Percentiles rank a stretch among this genome's conserved stretches.
These are phyloP conservation scores for Montipora foliosa DNA, from an alignment of 64 coral and sea anemone genomes.

Conservation along the genomic window DNA sequence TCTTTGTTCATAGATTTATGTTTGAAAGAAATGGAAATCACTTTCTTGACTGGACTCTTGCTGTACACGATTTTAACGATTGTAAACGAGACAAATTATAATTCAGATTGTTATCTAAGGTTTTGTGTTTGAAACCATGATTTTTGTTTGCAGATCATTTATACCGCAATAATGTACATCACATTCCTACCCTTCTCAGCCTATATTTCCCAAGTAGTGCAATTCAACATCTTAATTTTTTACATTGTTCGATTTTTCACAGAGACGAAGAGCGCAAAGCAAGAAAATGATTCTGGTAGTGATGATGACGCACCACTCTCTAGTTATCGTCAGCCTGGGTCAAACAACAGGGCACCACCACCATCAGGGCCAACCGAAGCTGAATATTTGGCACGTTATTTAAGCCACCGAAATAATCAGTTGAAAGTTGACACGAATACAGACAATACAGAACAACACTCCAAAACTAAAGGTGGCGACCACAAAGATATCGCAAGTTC, in stretches of 20 bases:
- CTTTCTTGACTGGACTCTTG: no score
- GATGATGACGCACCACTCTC: conserved; percentile 5
- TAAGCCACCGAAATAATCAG: neutral
- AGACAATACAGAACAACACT: conserved; percentile 3
- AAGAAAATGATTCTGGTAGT: neutral
- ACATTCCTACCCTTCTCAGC: neutral
- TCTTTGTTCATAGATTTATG: no score
- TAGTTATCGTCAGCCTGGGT: neutral
- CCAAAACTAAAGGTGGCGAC: neutral
- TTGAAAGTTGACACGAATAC: conserved; percentile 3
- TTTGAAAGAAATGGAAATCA: no score
- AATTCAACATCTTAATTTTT: neutral
- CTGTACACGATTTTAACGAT: no score
- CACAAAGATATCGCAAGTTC: conserved; percentile 7
- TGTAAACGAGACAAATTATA: no score
- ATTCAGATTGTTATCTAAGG: no score
- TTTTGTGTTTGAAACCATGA: no score
- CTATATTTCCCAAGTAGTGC: conserved; percentile 7
- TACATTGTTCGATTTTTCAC: conserved; percentile 2
- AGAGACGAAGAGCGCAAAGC: neutral
- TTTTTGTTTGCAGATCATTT: conserved; percentile 9
- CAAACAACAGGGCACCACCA: conserved; percentile 5
- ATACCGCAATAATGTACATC: neutral
- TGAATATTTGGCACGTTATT: conserved; percentile 3
- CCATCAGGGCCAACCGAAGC: neutral